Percentiles rank a stretch among this genome's conserved stretches.
Evolutionary conservation across 2,888 invertebrate genomes (phyloP).

Genomic region (Seira musarum): DNA sequence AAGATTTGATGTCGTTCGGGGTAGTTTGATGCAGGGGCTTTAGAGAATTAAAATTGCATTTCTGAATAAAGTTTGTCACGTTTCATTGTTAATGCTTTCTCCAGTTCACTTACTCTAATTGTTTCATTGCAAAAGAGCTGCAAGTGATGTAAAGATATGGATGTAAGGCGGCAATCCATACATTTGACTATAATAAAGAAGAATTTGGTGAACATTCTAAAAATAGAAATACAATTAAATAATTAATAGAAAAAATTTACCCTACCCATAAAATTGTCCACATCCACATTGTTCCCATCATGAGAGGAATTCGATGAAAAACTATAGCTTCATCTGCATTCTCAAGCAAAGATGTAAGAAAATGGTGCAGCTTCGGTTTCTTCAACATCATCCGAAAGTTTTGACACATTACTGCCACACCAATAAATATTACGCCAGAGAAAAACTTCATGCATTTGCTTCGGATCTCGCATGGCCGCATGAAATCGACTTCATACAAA

Average conservation of each 20-base stretch:
- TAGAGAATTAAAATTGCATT: background rate
- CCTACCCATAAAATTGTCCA: conserved; percentile 30
- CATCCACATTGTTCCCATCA: conserved; percentile 28
- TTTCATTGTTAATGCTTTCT: too few species aligned
- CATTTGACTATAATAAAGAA: conserved; percentile 21
- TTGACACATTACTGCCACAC: conserved; percentile 27
- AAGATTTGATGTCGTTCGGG: background rate
- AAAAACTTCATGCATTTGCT: conserved; percentile 30
- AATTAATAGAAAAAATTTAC: too few species aligned
- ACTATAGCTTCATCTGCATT: conserved; percentile 1
- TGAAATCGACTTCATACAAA: background rate
- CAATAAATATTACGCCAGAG: conserved; percentile 14
- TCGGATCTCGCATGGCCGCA: background rate
- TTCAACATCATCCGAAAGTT: conserved; percentile 24
- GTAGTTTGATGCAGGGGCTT: background rate
- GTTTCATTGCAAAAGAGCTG: conserved; percentile 26
- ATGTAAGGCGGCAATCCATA: conserved; percentile 31
- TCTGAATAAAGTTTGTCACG: background rate
- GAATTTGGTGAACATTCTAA: background rate
- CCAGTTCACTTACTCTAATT: conserved; percentile 45
- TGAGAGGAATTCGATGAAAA: background rate
- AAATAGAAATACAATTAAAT: background rate
- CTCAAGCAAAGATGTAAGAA: conserved; percentile 42
- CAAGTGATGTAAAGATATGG: conserved; percentile 35
- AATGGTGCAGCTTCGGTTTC: conserved; percentile 29